A percentile compares a stretch with the other conserved stretches of the same genome.
Conservation (phyloP, 2,888 invertebrate species). For the Cabera pusaria region DNA sequence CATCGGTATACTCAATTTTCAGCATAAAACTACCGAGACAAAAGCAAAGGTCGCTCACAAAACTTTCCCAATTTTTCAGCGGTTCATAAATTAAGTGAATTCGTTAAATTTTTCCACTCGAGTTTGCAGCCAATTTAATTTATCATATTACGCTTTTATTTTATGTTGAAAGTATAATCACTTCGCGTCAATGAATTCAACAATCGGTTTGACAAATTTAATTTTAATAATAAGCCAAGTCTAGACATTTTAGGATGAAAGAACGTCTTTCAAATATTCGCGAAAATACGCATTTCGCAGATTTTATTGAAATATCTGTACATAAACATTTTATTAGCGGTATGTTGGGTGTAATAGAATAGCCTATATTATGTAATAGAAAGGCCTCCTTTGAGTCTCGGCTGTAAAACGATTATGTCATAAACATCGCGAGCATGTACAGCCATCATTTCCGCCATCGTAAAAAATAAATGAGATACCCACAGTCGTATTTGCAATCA, state of each 20-base stretch:
- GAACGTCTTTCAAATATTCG: background rate
- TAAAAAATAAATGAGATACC: slow-evolving; percentile 17
- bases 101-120: background rate
- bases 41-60: too few relatives aligned
- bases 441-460: slow-evolving; percentile 11
- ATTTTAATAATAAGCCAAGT: background rate
- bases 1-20: too few relatives aligned
- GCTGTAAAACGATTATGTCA: slow-evolving; percentile 20
- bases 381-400: slow-evolving; percentile 5
- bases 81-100: too few relatives aligned
- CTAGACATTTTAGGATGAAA: background rate
- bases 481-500: too few relatives aligned
- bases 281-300: too few relatives aligned
- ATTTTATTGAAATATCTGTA: slow-evolving; percentile 9
- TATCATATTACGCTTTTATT: too few relatives aligned
- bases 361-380: too few relatives aligned
- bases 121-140: too few relatives aligned
- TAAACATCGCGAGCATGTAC: slow-evolving; percentile 14
- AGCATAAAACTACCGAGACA: too few relatives aligned
- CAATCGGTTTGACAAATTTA: background rate
- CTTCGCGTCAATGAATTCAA: background rate
- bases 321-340: slow-evolving; percentile 11
- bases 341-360: slow-evolving; percentile 9
- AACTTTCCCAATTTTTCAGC: too few relatives aligned
- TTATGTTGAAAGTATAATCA: too few relatives aligned